Evolutionary conservation across 2,888 invertebrate genomes (phyloP).

Genomic region (Rhogogaster chlorosoma): DNA sequence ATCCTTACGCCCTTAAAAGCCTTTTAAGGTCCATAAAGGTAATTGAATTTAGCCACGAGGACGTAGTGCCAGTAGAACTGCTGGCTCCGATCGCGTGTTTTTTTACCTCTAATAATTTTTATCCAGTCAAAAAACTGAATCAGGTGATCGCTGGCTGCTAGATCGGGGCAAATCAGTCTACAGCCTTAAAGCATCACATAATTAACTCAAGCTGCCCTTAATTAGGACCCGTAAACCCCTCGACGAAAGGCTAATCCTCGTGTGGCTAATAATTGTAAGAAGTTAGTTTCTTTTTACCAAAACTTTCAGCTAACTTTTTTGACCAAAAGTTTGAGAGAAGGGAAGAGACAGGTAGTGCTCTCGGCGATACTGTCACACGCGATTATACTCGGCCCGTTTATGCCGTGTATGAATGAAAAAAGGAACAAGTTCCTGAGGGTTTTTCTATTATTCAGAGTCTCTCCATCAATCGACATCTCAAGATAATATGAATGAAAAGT

Average conservation of each 20-base stretch:
- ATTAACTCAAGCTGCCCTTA: conserved; percentile 19
- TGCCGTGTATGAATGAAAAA: not conserved
- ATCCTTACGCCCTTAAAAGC: conserved; percentile 17
- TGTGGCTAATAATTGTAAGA: not conserved
- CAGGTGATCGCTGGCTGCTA: not conserved
- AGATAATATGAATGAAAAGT: not conserved
- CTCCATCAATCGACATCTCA: not conserved
- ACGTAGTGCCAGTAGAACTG: not conserved
- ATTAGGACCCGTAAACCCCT: not conserved
- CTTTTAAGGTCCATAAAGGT: conserved; percentile 47
- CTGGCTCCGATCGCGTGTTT: not conserved
- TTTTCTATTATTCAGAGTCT: not conserved
- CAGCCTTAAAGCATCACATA: not conserved
- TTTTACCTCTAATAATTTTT: not conserved
- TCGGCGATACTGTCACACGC: not conserved
- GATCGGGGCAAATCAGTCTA: not conserved
- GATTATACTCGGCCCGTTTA: not conserved
- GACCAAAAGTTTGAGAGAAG: not conserved
- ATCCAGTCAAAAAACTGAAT: not conserved
- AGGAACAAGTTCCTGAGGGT: not conserved
- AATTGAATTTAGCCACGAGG: conserved; percentile 29
- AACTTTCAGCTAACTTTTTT: not conserved
- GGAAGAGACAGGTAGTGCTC: not conserved
- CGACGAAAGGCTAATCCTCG: not conserved
- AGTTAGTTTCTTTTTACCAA: not conserved